These are phyloP conservation scores for Benitochromis conjunctus DNA, from an alignment of 2,113 vertebrate species.

Conservation along the genomic window DNA sequence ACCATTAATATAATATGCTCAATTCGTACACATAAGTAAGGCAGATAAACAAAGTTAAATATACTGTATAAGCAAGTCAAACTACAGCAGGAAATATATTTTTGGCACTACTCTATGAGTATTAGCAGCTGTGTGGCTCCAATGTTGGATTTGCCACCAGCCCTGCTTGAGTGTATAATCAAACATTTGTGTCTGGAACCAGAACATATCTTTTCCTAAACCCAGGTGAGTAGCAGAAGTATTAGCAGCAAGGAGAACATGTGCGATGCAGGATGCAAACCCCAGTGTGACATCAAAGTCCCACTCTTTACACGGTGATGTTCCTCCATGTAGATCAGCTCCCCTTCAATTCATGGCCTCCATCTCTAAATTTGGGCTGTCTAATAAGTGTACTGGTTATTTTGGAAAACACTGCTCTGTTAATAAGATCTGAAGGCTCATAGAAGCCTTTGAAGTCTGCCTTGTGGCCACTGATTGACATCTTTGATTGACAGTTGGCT, in stretches of 20 bases:
- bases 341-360: background rate
- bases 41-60: background rate
- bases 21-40: background rate
- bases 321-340: background rate
- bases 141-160: background rate
- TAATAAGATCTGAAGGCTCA: background rate
- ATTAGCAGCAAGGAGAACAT: background rate
- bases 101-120: background rate
- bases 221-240: background rate
- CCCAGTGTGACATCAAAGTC: background rate
- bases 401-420: background rate
- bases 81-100: background rate
- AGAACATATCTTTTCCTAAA: background rate
- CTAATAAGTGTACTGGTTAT: background rate
- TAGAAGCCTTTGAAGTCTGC: background rate
- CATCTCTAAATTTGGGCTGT: background rate
- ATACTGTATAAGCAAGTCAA: background rate
- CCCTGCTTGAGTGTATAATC: background rate
- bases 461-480: background rate
- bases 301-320: background rate
- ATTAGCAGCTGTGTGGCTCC: background rate
- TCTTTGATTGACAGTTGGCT: background rate
- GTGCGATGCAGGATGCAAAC: background rate
- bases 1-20: background rate
- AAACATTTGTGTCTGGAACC: background rate